Percentiles rank a stretch among this genome's conserved stretches.
These are phyloP conservation scores for Sorex araneus DNA, from an alignment of 2,113 vertebrate genomes.

Conservation along the genomic window DNA sequence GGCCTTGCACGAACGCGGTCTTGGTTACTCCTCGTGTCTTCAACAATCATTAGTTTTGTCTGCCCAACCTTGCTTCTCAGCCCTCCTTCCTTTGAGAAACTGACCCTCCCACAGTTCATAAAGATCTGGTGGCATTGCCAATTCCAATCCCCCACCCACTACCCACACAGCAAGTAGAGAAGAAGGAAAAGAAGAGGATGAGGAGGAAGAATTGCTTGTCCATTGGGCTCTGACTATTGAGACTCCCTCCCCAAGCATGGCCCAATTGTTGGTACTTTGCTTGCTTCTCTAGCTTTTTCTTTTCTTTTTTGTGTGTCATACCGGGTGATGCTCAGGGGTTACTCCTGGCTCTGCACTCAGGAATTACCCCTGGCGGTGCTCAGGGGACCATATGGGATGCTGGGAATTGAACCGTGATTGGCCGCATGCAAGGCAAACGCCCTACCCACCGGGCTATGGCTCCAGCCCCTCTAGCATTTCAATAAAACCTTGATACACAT, in stretches of 20 bases:
- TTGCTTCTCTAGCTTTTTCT: neutral
- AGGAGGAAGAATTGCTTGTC: no score
- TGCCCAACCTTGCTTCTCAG: neutral
- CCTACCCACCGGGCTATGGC: no score
- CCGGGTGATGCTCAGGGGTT: no score
- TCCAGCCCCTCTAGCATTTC: neutral
- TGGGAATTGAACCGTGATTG: no score
- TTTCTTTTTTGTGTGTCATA: no score
- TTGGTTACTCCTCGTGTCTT: no score
- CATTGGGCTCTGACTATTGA: neutral
- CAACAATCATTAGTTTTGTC: slow-evolving; percentile 5
- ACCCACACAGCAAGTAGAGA: neutral
- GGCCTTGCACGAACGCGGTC: no score
- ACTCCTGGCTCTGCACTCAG: no score
- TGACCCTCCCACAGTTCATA: slow-evolving; percentile 18
- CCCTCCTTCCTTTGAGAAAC: neutral
- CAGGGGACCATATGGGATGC: no score
- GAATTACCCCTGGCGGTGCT: no score
- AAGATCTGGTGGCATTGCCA: neutral
- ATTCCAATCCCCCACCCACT: neutral
- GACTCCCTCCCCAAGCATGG: neutral
- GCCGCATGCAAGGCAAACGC: no score
- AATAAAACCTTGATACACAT: slow-evolving; percentile 55
- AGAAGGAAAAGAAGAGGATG: neutral
- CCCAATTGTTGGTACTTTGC: neutral